Conservation (phyloP, 53 echinoderm and acorn worm species). For the Holothuria leucospilota region DNA sequence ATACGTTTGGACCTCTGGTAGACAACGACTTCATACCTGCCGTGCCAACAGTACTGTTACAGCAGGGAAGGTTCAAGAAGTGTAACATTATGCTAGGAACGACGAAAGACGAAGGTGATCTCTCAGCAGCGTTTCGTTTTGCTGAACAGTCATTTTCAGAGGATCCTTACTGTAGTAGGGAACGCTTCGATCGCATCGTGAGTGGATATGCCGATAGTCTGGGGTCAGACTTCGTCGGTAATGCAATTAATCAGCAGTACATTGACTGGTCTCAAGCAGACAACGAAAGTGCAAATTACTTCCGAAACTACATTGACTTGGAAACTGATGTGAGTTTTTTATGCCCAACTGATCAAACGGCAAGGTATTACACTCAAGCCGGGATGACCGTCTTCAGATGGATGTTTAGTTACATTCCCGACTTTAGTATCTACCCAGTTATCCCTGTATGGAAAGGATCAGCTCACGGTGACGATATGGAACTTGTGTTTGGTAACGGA, state of each 20-base stretch:
- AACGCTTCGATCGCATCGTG: conserved; percentile 53
- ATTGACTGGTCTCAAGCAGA: conserved; percentile 77
- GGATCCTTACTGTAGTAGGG: conserved; percentile 48
- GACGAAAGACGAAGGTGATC: conserved; percentile 67
- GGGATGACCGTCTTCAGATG: conserved; percentile 68
- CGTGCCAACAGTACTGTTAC: conserved; percentile 45
- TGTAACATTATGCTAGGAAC: conserved; percentile 69
- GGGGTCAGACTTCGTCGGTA: conserved; percentile 58
- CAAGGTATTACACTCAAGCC: conserved; percentile 57
- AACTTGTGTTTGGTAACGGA: conserved; percentile 72
- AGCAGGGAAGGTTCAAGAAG: conserved; percentile 61
- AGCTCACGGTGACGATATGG: conserved; percentile 77
- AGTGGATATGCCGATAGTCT: conserved; percentile 44
- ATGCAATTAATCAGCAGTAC: conserved; percentile 70
- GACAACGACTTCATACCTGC: conserved; percentile 61
- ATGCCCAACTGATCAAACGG: conserved; percentile 65
- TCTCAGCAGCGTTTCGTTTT: conserved; percentile 58
- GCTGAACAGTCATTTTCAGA: conserved; percentile 17
- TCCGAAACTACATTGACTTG: conserved; percentile 64
- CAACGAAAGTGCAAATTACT: conserved; percentile 72
- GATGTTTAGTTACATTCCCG: conserved; percentile 72
- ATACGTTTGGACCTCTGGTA: conserved; percentile 59
- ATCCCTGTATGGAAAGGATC: conserved; percentile 72
- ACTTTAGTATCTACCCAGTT: conserved; percentile 61
- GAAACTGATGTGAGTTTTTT: conserved; percentile 73